A percentile compares a stretch with the other conserved stretches of the same genome.
Conservation (phyloP, 1,140 invertebrate genomes). For the Trichonephila clavata region DNA sequence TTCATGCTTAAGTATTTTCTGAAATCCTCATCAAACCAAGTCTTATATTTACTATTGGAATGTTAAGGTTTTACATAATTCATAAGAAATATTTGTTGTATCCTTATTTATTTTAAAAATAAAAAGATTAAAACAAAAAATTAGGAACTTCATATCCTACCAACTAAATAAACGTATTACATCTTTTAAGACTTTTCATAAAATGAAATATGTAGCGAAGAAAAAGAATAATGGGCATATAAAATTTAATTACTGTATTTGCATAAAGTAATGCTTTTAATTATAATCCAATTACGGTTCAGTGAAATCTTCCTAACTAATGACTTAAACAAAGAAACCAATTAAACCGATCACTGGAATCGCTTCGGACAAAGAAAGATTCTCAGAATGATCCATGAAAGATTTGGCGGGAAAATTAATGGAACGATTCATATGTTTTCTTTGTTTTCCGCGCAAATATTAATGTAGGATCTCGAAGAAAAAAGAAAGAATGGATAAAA, state of each 20-base stretch:
- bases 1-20: no score
- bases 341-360: background rate
- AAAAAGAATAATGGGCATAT: background rate
- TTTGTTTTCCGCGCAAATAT: background rate
- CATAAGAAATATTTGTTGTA: no score
- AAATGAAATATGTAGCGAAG: background rate
- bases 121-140: no score
- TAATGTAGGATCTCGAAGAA: background rate
- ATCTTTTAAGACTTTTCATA: no score
- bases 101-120: no score
- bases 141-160: no score
- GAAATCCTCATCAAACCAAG: no score
- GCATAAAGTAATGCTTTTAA: slow-evolving; percentile 15
- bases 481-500: background rate
- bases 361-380: background rate
- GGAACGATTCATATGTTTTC: background rate
- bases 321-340: slow-evolving; percentile 15
- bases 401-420: background rate
- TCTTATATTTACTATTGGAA: no score
- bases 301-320: background rate
- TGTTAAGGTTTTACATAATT: no score
- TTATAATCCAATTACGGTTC: background rate
- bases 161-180: no score
- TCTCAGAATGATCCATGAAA: background rate
- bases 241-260: slow-evolving; percentile 35